Conservation (phyloP, 2,113 vertebrate species). For the Malurus alboscapulatus region DNA sequence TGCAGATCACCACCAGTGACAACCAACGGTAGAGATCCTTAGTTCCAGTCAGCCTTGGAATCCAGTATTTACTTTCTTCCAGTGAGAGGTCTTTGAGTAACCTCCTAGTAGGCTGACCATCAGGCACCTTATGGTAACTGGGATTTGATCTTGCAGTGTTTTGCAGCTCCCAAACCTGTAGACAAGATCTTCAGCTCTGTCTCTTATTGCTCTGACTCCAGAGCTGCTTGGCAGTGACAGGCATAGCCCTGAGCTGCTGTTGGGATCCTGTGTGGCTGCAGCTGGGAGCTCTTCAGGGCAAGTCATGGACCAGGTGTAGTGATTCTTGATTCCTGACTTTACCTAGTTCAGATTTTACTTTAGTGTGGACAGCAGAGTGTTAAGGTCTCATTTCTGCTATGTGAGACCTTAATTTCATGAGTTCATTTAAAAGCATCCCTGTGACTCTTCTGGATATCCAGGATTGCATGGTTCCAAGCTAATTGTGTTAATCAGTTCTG, state of each 20-base stretch:
- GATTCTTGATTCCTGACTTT: neutral
- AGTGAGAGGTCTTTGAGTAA: neutral
- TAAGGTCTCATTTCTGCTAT: neutral
- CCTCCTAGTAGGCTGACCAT: neutral
- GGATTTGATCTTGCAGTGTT: neutral
- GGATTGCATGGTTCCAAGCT: neutral
- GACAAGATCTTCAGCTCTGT: neutral
- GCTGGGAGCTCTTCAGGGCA: neutral
- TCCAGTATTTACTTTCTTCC: neutral
- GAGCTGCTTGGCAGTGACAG: neutral
- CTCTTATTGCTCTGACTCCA: neutral
- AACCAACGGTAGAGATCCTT: neutral
- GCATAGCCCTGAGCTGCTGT: neutral
- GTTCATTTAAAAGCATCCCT: neutral
- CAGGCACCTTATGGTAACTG: neutral
- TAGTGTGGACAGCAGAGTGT: neutral
- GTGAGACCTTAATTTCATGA: neutral
- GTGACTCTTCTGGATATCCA: neutral
- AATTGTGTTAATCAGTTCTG: neutral
- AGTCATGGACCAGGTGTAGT: neutral
- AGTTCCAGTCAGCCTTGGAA: neutral
- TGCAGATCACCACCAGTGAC: neutral
- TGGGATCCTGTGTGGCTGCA: accelerated
- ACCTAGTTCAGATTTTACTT: neutral
- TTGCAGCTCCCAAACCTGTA: neutral